Evolutionary conservation across 37 sponge, comb jelly and placozoan genomes (phyloP), one percentile per base, ranked within the genome.

Genomic region (Hexactinellida sp.): DNA sequence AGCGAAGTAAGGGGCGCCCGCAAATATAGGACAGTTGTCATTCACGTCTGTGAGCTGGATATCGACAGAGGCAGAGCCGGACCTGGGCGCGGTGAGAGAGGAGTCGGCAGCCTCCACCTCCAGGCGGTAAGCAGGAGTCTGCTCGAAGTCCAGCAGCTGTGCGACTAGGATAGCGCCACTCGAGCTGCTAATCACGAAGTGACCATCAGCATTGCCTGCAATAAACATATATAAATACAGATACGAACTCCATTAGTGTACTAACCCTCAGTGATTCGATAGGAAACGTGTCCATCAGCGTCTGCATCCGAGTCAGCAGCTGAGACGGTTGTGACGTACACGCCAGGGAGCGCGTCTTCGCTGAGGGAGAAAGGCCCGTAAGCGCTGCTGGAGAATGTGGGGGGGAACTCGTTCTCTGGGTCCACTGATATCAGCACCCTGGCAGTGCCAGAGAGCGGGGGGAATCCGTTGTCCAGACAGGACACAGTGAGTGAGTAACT

Each of bases 251-350:
- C 47, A 5, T 41, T 13, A 5, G 47, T 16, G 47, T 10, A 23
- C 76, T 25, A 63, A 63, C 76, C 76, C 13, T 63, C 76, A 36
- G 83, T 83, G 82, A 86, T 82, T 21, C 16, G 24, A 23, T 82
- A 86, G 16, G 36, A 24, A n/a, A 82, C 36, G 21, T 10, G n/a
- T 82, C 82, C 82, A 30, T 86, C 76, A 16, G n/a, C 28, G 9
- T 36, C 39, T 19, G 39, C 1, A 35, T 86, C 87, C 36, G 23
- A 9, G 36, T 86, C 87, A 24, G 5, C n/a, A 37, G 82, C 76
- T 23, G 34, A 28, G 24, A 86, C 87, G 10, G 82, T 84, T 9
- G 21, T 36, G 30, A 86, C 83, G 3, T 30, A 84, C 3, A 83
- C 76, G 30, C 37, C 76, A 21, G 30, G 37, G 1, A 82, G 37